Base-by-base conservation (phyloP, 2,888 invertebrate species). In the Herminia tarsipennalis region DNA sequence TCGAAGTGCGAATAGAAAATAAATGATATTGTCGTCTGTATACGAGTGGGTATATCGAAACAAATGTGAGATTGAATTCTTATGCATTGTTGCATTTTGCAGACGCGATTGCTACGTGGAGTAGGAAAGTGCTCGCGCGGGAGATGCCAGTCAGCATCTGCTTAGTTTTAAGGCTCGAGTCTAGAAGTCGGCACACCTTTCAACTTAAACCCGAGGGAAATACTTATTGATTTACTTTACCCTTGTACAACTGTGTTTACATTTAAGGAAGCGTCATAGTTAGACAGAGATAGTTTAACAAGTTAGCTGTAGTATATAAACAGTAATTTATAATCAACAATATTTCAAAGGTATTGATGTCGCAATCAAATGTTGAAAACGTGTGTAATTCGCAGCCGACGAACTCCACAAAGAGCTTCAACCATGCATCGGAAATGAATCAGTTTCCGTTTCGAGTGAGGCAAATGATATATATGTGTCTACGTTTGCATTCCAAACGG, bases 341-440 rank as follows among this genome's bases (percentile, higher is more conserved):
- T 49, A 59, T 66, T 68, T 66, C 67, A 67, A 69, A 76, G 76
- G 77, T 85, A 86, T 88, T 81, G 85, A 86, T 86, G 83, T 84
- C 81, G 81, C 84, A 87, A 88, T 89, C 88, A 88, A 87, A 88
- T 81, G 81, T 82, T 86, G 86, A 80, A 86, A 87, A 86, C 86
- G 88, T 86, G 84, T 83, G 88, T 87, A 87, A 84, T 89, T 88
- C 83, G 78, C 80, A 73, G 76, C 78, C 83, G 81, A 81, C 82
- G 82, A 85, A 85, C 85, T 84, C 75, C 77, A 89, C 90, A 90
- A 89, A 90, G 89, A 88, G 87, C 85, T 76, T 78, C 84, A 82
- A 85, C 87, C 85, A 80, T 88, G 87, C 89, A 89, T 88, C 89
- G 89, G 88, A 90, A 90, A 90, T 90, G 88, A 90, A 88, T 88